Evolutionary conservation across 2,113 vertebrate genomes (phyloP), one percentile per base, ranked within the genome.

Genomic region (Paradoxurus hermaphroditus): DNA sequence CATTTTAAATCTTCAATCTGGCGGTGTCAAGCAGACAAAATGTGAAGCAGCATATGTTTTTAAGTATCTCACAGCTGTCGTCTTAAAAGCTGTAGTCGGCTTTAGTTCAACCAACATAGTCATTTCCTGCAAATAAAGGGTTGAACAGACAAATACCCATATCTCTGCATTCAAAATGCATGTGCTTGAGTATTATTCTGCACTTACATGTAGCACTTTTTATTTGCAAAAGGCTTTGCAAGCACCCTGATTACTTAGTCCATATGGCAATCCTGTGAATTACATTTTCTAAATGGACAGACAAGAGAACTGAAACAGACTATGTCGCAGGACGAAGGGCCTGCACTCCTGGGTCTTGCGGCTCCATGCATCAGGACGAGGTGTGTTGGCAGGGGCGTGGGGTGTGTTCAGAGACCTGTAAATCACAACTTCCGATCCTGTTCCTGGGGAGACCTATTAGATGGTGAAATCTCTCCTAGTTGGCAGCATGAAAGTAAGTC

Each of bases 31-130:
- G 90, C 63, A 83, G 95, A 96, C 90, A 85, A 88, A 96, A 94
- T 92, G 70, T 96, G 81, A 94, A 94, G 84, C 65, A 88, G 90
- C 97, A 95, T 97, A 97, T 98, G 97, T 93, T 97, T 96, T 96
- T 73, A 94, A 96, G 97, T 49, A 78, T 86, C 92, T 96, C 90
- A 68, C 98, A 97, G 96, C 96, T 98, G 97, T 96, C 36, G 0
- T 67, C 90, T 92, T 67, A 85, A 94, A 96, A 92, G 91, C 90
- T 77, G 21, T 78, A 88, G 96, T 88, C 1, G 25, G 90, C 90
- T 97, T 93, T 91, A 91, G 39, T 94, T 94, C 96, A 92, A 87
- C 83, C 87, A 97, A 90, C 68, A 92, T 63, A 96, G 34, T 98
- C 81, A 90, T 88, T 96, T 95, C 90, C 95, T 96, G 44, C 46